These are phyloP conservation scores for Plecturocebus donacophilus DNA, from an alignment of 2,113 vertebrate genomes.

Conservation along the genomic window DNA sequence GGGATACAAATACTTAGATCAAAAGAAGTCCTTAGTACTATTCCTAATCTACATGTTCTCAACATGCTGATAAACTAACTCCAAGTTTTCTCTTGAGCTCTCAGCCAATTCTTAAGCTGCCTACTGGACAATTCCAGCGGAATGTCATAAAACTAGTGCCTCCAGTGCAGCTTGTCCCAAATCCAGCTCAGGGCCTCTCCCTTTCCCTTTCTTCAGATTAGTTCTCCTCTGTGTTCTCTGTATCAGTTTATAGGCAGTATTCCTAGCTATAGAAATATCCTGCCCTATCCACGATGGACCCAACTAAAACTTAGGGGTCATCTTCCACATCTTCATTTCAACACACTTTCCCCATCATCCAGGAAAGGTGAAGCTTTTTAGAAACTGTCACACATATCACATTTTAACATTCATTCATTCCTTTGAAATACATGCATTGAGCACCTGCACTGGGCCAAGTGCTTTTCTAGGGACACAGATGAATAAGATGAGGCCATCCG, in stretches of 20 bases:
- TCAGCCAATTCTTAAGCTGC: not conserved
- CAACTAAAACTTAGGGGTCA: not conserved
- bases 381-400: not conserved
- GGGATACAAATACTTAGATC: not conserved
- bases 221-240: not conserved
- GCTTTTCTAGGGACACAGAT: not conserved
- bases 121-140: not conserved
- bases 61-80: not conserved
- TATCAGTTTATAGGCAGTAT: not conserved
- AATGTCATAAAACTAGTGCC: not conserved
- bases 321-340: slow-evolving; percentile 1
- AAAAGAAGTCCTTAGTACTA: not conserved
- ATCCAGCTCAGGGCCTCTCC: not conserved
- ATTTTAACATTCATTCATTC: slow-evolving; percentile 6
- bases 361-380: not conserved
- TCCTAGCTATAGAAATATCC: no score
- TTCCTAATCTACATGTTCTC: not conserved
- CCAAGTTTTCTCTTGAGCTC: not conserved
- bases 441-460: not conserved
- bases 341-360: not conserved
- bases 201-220: not conserved
- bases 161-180: not conserved
- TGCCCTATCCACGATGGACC: not conserved
- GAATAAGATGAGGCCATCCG: not conserved
- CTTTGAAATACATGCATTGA: not conserved